A percentile compares a stretch with the other conserved stretches of the same genome.
Evolutionary conservation across 2,888 invertebrate species (phyloP).

Genomic region (Eristalis intricaria): DNA sequence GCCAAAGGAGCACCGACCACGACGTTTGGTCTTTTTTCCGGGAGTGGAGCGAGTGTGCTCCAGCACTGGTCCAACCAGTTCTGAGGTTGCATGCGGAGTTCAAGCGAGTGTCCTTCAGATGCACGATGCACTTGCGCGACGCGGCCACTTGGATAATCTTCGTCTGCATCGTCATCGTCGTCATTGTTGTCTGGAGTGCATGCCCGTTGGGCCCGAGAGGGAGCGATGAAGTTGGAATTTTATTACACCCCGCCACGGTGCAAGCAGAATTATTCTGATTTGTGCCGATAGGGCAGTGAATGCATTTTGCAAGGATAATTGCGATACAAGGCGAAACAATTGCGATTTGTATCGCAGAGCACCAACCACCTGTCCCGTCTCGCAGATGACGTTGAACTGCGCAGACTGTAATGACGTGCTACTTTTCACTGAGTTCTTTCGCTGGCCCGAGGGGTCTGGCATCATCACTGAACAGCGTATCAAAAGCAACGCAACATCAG

Average conservation of each 20-base stretch:
- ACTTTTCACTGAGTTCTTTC: too few species aligned
- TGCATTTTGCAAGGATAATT: constrained; percentile 68
- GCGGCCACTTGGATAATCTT: not conserved
- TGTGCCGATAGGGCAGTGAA: constrained; percentile 51
- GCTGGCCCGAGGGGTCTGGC: too few species aligned
- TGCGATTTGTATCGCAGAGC: constrained; percentile 44
- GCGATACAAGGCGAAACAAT: constrained; percentile 51
- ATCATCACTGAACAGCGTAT: too few species aligned
- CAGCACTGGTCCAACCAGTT: constrained; percentile 59
- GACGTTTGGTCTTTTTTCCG: constrained; percentile 19
- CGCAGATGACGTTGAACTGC: not conserved
- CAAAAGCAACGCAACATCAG: too few species aligned
- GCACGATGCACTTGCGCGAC: constrained; percentile 38
- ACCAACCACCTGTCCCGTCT: not conserved
- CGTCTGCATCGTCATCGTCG: not conserved
- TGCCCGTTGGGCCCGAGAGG: constrained; percentile 11
- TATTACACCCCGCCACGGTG: constrained; percentile 21
- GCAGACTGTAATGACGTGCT: too few species aligned
- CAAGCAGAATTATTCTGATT: constrained; percentile 31
- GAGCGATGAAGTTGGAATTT: constrained; percentile 34
- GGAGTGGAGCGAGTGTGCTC: constrained; percentile 19
- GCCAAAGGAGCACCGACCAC: constrained; percentile 29
- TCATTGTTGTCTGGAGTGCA: constrained; percentile 32
- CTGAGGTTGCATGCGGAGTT: not conserved
- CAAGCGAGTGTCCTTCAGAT: constrained; percentile 55